A percentile compares a stretch with the other conserved stretches of the same genome.
Conservation (phyloP, 2,113 vertebrate genomes). For the Jacana jacana region DNA sequence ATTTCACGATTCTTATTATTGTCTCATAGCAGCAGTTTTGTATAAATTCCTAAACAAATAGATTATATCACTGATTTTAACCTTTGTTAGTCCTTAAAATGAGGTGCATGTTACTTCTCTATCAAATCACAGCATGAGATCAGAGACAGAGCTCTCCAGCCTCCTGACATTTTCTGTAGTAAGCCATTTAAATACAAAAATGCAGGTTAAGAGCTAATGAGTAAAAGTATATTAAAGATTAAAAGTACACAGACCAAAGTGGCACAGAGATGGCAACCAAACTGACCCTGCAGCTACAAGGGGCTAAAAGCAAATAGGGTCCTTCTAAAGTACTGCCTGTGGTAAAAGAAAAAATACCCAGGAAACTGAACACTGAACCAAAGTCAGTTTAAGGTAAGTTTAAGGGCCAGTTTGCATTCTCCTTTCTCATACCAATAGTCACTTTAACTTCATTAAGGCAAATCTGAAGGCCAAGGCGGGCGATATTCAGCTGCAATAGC, state of each 20-base stretch:
- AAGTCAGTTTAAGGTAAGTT: background rate
- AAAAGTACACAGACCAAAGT: background rate
- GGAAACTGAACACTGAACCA: background rate
- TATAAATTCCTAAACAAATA: slow-evolving; percentile 33
- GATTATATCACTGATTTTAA: background rate
- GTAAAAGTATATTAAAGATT: background rate
- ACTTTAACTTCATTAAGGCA: background rate
- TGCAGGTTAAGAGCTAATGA: background rate
- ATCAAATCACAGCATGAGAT: background rate
- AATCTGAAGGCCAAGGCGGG: background rate
- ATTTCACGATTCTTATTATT: background rate
- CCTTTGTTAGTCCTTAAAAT: background rate
- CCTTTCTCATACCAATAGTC: background rate
- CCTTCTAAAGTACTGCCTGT: background rate
- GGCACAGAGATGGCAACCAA: background rate
- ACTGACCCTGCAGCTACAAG: background rate
- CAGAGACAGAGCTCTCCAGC: background rate
- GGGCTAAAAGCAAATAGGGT: background rate
- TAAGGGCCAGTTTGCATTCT: background rate
- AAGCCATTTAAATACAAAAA: background rate
- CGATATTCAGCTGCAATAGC: background rate
- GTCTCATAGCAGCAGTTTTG: background rate
- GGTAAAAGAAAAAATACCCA: background rate
- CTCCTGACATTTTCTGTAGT: background rate
- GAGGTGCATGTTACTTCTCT: background rate